Evolutionary conservation across 1,140 invertebrate species (phyloP).

Genomic region (Zaprionus ornatus): DNA sequence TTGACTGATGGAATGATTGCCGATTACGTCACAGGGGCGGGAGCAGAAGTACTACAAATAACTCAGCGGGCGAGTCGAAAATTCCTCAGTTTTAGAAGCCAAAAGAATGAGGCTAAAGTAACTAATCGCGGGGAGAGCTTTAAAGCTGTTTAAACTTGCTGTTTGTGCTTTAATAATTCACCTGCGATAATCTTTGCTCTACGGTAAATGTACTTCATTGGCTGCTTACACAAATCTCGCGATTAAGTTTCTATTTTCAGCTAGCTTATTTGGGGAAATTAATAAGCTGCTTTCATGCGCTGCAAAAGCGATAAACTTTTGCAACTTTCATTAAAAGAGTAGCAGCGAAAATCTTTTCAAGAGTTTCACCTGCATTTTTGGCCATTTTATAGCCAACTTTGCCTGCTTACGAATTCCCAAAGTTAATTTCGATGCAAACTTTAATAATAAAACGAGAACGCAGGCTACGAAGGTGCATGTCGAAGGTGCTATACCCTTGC

Average conservation of each 20-base stretch:
- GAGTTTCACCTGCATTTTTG: slow-evolving; percentile 18
- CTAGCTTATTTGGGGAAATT: background rate
- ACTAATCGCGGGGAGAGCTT: background rate
- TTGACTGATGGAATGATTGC: slow-evolving; percentile 67
- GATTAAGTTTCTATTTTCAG: background rate
- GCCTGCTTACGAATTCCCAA: background rate
- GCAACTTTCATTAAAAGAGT: slow-evolving; percentile 1
- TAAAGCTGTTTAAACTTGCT: background rate
- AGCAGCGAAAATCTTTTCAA: background rate
- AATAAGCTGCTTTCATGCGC: background rate
- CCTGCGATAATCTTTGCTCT: background rate
- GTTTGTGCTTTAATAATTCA: background rate
- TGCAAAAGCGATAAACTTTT: background rate
- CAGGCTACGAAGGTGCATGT: too few relatives aligned
- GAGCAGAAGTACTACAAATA: background rate
- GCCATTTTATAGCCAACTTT: slow-evolving; percentile 7
- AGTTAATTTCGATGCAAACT: background rate
- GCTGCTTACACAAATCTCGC: background rate
- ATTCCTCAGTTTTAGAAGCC: background rate
- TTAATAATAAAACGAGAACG: background rate
- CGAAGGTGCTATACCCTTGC: too few relatives aligned
- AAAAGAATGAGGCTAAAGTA: too few relatives aligned
- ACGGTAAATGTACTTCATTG: too few relatives aligned
- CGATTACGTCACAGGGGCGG: slow-evolving; percentile 42
- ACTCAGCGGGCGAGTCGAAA: background rate